Conservation (phyloP, 2,888 invertebrate genomes). For the Dastarcus helophoroides region DNA sequence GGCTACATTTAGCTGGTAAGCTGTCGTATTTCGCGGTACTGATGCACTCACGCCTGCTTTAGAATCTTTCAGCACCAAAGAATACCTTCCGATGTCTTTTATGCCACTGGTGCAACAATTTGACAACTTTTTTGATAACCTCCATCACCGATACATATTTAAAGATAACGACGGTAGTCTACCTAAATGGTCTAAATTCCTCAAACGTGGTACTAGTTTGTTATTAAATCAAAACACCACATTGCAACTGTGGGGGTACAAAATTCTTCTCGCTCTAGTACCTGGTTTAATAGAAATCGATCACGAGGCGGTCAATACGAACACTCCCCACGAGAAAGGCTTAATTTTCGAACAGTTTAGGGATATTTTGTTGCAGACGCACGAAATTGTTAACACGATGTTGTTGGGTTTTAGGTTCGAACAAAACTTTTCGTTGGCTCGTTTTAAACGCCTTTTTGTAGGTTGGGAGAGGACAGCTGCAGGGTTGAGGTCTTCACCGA, state of each 20-base stretch:
- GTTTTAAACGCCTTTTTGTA: constrained; percentile 24
- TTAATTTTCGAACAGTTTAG: constrained; percentile 38
- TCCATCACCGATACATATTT: constrained; percentile 24
- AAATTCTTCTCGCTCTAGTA: constrained; percentile 34
- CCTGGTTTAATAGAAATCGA: constrained; percentile 39
- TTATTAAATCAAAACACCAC: constrained; percentile 33
- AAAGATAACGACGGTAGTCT: constrained; percentile 24
- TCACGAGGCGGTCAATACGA: constrained; percentile 32
- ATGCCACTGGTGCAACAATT: constrained; percentile 28
- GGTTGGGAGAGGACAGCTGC: constrained; percentile 48
- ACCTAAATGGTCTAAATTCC: constrained; percentile 32
- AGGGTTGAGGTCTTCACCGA: constrained; percentile 46
- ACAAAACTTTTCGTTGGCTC: neutral
- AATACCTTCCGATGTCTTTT: constrained; percentile 12
- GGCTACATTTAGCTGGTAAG: constrained; percentile 38
- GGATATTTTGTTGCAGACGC: constrained; percentile 29
- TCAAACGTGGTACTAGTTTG: constrained; percentile 32
- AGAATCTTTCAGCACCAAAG: neutral
- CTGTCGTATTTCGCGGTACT: neutral
- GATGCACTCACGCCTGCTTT: too few relatives aligned
- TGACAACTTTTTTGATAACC: constrained; percentile 20
- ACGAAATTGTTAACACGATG: constrained; percentile 42
- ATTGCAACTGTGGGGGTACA: constrained; percentile 40
- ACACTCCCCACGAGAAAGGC: constrained; percentile 35
- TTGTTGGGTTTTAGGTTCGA: constrained; percentile 41